A percentile compares a stretch with the other conserved stretches of the same genome.
phyloP scores from a whole-genome alignment of 2,888 invertebrate genomes.

The Volucella bombylans region DNA sequence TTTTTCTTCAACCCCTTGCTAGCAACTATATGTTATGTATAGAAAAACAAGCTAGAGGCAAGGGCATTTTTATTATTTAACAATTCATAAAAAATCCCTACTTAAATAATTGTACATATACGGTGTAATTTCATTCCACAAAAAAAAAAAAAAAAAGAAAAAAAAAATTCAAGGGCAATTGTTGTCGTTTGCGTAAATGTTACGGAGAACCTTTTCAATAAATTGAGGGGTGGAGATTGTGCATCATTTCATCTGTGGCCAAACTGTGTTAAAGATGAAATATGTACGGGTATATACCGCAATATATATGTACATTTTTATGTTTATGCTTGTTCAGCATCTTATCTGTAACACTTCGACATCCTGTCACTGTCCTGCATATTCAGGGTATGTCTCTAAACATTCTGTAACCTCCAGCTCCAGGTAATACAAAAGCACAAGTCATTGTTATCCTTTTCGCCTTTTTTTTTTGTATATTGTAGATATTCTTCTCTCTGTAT shows the following conservation, averaged over 20 bases:
- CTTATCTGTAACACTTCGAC: conserved; percentile 71
- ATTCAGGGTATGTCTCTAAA: conserved; percentile 59
- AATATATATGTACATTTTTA: neutral
- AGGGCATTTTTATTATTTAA: conserved; percentile 70
- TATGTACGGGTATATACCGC: conserved; percentile 31
- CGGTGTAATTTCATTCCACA: conserved; percentile 5
- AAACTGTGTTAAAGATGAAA: conserved; percentile 41
- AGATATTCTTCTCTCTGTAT: conserved; percentile 27
- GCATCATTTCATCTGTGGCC: conserved; percentile 50
- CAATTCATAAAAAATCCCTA: conserved; percentile 54
- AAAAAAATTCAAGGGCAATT: conserved; percentile 67
- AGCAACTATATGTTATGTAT: neutral
- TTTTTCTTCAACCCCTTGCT: conserved; percentile 48
- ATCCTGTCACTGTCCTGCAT: conserved; percentile 70
- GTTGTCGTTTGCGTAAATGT: conserved; percentile 46
- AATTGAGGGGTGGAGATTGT: conserved; percentile 15
- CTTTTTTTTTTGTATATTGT: conserved; percentile 13
- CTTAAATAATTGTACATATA: conserved; percentile 11
- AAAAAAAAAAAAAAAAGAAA: neutral
- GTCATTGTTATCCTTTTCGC: conserved; percentile 66
- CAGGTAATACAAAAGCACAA: conserved; percentile 57
- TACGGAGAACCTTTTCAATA: conserved; percentile 30
- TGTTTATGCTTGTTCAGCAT: neutral
- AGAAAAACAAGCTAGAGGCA: conserved; percentile 56
- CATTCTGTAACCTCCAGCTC: conserved; percentile 34